Evolutionary conservation across 2,888 invertebrate genomes (phyloP), one percentile per base, ranked within the genome.

Genomic region (Mesochorus sp.): DNA sequence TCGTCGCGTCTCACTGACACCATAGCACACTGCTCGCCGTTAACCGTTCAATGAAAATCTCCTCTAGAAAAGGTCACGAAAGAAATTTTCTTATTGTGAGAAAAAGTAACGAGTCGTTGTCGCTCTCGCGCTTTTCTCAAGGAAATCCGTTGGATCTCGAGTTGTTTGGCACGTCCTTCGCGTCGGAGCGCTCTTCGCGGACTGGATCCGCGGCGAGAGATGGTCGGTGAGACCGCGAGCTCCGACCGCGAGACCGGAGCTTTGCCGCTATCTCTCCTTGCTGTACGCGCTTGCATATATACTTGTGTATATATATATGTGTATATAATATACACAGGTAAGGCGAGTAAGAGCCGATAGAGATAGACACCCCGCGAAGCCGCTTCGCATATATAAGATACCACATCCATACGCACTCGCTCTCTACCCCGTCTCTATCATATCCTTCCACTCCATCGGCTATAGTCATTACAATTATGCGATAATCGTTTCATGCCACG

Each of bases 121-220:
- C 4, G 17, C 44, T 26, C 37, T 44, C 21, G 24, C 44, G 28
- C 19, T 34, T 28, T 3, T n/a, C 14, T 37, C n/a, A 57, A 6
- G 6, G 51, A 67, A 62, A 72, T 55, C 19, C 12, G 24, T 47
- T 28, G 28, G 49, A 61, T 76, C 66, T 51, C 57, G 28, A 44
- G 44, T 51, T 62, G 44, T 74, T 82, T 82, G 82, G 83, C 83
- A 86, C 87, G 87, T 89, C 88, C 86, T 85, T 82, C 85, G 85
- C 84, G 85, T 85, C 80, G 84, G 87, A 90, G 87, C 87, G 89
- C 87, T 86, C 86, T 85, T 86, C 88, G 88, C 88, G 85, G 85
- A 90, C 90, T 89, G 89, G 87, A 87, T 81, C 81, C 80, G n/a
- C n/a, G 84, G 53, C 81, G 71, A 55, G 79, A 79, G 72, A 71